phyloP scores from a whole-genome alignment of 2,113 vertebrate genomes.

The Tilapia sparmanii region DNA sequence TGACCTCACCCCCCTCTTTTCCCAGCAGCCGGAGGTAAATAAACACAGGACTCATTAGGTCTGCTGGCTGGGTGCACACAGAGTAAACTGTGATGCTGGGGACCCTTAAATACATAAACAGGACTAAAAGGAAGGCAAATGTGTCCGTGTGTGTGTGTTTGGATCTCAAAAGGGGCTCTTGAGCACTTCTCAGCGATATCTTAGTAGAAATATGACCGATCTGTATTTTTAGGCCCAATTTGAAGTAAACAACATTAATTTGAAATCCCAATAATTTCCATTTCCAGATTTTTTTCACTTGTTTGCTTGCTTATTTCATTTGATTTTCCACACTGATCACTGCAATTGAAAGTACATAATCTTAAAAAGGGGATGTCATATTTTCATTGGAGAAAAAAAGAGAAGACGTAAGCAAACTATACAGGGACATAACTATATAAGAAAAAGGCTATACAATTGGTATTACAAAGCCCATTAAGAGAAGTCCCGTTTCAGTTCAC shows the following conservation, averaged over 20 bases:
- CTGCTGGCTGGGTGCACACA: constrained; percentile 64
- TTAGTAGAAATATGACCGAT: neutral
- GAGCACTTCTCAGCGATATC: neutral
- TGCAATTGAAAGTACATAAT: neutral
- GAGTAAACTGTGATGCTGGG: constrained; percentile 73
- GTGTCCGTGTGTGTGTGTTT: neutral
- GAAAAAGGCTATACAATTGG: neutral
- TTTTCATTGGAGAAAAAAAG: neutral
- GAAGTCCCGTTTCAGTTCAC: neutral
- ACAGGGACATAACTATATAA: neutral
- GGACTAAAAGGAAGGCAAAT: constrained; percentile 13
- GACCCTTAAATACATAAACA: constrained; percentile 73
- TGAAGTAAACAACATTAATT: neutral
- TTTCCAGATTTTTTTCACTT: neutral
- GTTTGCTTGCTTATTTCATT: neutral
- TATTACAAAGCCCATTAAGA: neutral
- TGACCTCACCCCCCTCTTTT: constrained; percentile 33
- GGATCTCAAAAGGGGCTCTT: neutral
- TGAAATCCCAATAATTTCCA: neutral
- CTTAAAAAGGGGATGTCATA: neutral
- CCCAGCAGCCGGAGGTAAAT: constrained; percentile 63
- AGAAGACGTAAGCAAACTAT: neutral
- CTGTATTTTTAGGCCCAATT: neutral
- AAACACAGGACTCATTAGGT: constrained; percentile 72
- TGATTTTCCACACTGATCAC: neutral